Evolutionary conservation across 2,797 vertebrate species (phyloP).

Genomic region (Notamacropus eugenii): DNA sequence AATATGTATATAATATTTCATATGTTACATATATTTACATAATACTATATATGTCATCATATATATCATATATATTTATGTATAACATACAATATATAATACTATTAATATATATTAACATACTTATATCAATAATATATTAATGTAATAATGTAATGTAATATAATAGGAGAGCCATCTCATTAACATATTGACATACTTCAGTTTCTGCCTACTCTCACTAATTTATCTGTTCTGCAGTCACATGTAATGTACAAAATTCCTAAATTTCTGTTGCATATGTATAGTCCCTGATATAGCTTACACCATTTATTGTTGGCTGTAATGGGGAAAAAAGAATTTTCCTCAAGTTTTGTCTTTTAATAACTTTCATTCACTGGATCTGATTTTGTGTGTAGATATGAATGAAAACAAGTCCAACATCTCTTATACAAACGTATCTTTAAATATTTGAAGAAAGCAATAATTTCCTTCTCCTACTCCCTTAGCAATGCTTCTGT

Average conservation of each 20-base stretch:
- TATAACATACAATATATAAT: too few species aligned
- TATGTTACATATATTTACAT: too few species aligned
- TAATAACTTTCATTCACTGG: not conserved
- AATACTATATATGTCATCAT: too few species aligned
- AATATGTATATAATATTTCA: too few species aligned
- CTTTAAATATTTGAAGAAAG: not conserved
- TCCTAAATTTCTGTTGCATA: constrained; percentile 71
- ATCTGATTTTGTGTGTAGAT: not conserved
- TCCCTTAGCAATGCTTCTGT: not conserved
- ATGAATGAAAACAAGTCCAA: not conserved
- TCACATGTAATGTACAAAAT: constrained; percentile 73
- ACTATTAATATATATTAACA: too few species aligned
- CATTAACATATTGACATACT: constrained; percentile 65
- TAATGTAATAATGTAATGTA: too few species aligned
- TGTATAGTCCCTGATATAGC: constrained; percentile 71
- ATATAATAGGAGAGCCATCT: constrained; percentile 67
- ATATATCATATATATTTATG: too few species aligned
- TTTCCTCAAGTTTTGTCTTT: not conserved
- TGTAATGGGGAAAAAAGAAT: not conserved
- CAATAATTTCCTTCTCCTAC: not conserved
- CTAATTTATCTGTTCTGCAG: constrained; percentile 80
- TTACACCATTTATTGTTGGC: constrained; percentile 31
- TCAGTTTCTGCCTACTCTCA: constrained; percentile 61
- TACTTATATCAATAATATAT: too few species aligned
- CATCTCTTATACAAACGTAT: not conserved